phyloP scores from a whole-genome alignment of 2,797 vertebrate species.

The Harpagifer antarcticus region DNA sequence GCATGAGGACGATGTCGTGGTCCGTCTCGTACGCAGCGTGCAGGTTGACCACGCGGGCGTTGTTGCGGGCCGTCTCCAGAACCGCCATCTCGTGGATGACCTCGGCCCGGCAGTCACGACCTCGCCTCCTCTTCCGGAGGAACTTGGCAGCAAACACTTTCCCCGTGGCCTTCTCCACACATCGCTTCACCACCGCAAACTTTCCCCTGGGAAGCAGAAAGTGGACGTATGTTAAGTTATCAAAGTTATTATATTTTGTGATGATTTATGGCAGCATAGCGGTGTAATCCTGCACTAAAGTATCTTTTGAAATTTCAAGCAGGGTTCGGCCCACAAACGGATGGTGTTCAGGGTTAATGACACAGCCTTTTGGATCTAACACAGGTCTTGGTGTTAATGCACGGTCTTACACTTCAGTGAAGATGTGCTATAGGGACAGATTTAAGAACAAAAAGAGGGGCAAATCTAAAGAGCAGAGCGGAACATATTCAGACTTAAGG shows the following conservation, averaged over 20 bases:
- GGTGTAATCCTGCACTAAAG: no score
- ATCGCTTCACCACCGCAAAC: constrained; percentile 95
- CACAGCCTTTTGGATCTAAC: background rate
- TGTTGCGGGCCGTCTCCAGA: constrained; percentile 90
- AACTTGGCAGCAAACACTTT: constrained; percentile 96
- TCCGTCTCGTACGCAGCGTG: constrained; percentile 93
- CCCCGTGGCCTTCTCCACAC: constrained; percentile 92
- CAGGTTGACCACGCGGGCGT: constrained; percentile 90
- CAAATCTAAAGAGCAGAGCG: no score
- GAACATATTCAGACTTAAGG: background rate
- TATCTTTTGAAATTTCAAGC: no score
- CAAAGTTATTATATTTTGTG: no score
- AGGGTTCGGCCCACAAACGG: no score
- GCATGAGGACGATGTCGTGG: constrained; percentile 91
- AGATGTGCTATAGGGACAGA: background rate
- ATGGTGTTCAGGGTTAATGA: no score
- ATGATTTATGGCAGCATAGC: no score
- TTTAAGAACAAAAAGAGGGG: no score
- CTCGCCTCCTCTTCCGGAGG: constrained; percentile 92
- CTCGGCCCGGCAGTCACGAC: constrained; percentile 93
- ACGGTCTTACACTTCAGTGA: background rate
- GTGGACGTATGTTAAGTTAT: background rate
- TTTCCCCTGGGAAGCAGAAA: constrained; percentile 86
- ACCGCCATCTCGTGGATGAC: constrained; percentile 96
- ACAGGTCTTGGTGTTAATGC: no score